phyloP scores from a whole-genome alignment of 1,140 invertebrate genomes.

The Zaprionus tsacasi region DNA sequence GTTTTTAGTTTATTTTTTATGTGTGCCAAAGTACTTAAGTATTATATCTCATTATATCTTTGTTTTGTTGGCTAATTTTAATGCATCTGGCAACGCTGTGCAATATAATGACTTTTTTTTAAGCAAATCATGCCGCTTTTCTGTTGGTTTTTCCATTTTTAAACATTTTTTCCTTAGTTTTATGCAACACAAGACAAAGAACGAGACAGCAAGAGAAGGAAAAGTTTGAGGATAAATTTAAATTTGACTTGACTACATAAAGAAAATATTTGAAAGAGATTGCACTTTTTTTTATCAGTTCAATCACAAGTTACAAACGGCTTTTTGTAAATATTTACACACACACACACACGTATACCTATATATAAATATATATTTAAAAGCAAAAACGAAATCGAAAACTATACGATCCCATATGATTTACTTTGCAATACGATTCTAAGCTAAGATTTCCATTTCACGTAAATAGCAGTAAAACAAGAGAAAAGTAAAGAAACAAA shows the following conservation, averaged over 20 bases:
- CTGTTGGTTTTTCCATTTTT: not conserved
- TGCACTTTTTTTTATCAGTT: not conserved
- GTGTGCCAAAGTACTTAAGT: constrained; percentile 76
- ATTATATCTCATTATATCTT: constrained; percentile 38
- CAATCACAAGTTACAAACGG: not conserved
- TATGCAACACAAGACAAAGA: constrained; percentile 29
- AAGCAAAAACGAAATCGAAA: constrained; percentile 5
- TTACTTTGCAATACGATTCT: constrained; percentile 60
- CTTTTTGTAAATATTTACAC: constrained; percentile 14
- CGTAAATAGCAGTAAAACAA: constrained; percentile 46
- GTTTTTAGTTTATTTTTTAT: constrained; percentile 54
- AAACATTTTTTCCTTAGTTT: not conserved
- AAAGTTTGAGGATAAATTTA: not conserved
- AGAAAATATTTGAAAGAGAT: not conserved
- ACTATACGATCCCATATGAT: constrained; percentile 39
- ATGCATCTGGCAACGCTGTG: constrained; percentile 57
- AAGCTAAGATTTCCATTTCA: constrained; percentile 73
- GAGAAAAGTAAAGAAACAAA: constrained; percentile 1
- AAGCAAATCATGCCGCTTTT: not conserved
- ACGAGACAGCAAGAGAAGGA: constrained; percentile 15
- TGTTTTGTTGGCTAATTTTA: constrained; percentile 71
- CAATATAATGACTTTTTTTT: constrained; percentile 52
- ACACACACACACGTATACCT: constrained; percentile 21
- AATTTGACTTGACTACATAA: not conserved
- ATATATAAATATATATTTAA: constrained; percentile 18